Percentiles rank a stretch among this genome's conserved stretches.
These are phyloP conservation scores for Calephelis nemesis DNA, from an alignment of 1,140 invertebrate genomes.

Conservation along the genomic window DNA sequence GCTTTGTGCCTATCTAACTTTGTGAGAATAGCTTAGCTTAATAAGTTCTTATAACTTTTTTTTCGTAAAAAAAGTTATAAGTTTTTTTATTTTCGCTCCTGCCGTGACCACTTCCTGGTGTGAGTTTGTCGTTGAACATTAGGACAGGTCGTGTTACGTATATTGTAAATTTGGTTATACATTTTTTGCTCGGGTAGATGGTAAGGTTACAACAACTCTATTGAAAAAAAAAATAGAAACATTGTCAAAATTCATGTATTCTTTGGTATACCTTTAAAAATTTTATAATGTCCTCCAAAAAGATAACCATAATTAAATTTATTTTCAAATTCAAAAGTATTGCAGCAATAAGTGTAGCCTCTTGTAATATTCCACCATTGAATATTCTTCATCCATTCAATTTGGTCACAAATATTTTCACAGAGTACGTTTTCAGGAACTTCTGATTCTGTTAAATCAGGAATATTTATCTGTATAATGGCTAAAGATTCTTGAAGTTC, in stretches of 20 bases:
- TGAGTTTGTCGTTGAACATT: no score
- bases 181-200: no score
- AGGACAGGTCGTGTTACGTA: no score
- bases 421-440: constrained; percentile 41
- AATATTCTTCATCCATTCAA: constrained; percentile 38
- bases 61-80: no score
- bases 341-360: constrained; percentile 63
- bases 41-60: no score
- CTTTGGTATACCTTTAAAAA: neutral
- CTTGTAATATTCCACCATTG: constrained; percentile 41
- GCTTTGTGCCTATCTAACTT: no score
- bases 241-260: neutral
- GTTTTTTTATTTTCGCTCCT: no score
- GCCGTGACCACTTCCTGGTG: no score
- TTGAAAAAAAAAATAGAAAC: no score
- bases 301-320: constrained; percentile 33
- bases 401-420: constrained; percentile 49
- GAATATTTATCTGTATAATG: constrained; percentile 60
- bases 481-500: constrained; percentile 41
- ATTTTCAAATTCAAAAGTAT: constrained; percentile 47
- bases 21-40: no score
- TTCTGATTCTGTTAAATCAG: constrained; percentile 40
- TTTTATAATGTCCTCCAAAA: neutral
- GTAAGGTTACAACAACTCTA: no score
- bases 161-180: no score